Evolutionary conservation across 2,888 invertebrate species (phyloP).

Genomic region (Amblyteles armatorius): DNA sequence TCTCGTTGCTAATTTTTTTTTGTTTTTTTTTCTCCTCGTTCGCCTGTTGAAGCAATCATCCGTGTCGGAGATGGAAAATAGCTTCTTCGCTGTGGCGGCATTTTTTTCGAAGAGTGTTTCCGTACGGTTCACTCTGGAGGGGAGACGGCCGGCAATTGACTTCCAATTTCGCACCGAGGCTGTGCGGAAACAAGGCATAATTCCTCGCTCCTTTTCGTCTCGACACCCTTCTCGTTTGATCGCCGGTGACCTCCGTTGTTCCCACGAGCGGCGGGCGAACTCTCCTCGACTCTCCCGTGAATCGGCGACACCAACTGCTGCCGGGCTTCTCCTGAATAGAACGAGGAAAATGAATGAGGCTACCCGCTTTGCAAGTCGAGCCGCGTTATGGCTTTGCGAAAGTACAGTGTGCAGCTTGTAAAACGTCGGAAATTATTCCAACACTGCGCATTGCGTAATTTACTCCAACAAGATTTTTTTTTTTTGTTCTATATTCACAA

Average conservation of each 20-base stretch:
- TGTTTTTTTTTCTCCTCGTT: constrained; percentile 15
- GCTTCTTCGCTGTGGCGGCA: neutral
- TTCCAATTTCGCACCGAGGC: constrained; percentile 57
- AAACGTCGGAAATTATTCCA: neutral
- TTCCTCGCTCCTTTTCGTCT: constrained; percentile 18
- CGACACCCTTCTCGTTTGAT: neutral
- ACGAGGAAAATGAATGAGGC: constrained; percentile 25
- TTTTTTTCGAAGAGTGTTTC: constrained; percentile 30
- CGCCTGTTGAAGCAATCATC: constrained; percentile 47
- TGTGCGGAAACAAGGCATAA: constrained; percentile 42
- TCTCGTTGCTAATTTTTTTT: constrained; percentile 18
- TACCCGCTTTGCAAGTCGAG: neutral
- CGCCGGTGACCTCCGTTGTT: constrained; percentile 22
- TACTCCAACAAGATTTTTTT: neutral
- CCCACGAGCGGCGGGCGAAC: constrained; percentile 28
- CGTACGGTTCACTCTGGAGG: neutral
- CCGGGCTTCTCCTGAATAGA: constrained; percentile 11
- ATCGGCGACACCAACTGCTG: neutral
- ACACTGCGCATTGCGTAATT: neutral
- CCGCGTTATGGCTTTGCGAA: neutral
- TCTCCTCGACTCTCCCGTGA: constrained; percentile 28
- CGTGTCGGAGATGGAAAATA: constrained; percentile 28
- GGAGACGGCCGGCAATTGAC: constrained; percentile 44
- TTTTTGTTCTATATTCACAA: neutral
- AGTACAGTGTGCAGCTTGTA: neutral